Evolutionary conservation across 2,888 invertebrate species (phyloP).

Genomic region (Cephus pulcher): DNA sequence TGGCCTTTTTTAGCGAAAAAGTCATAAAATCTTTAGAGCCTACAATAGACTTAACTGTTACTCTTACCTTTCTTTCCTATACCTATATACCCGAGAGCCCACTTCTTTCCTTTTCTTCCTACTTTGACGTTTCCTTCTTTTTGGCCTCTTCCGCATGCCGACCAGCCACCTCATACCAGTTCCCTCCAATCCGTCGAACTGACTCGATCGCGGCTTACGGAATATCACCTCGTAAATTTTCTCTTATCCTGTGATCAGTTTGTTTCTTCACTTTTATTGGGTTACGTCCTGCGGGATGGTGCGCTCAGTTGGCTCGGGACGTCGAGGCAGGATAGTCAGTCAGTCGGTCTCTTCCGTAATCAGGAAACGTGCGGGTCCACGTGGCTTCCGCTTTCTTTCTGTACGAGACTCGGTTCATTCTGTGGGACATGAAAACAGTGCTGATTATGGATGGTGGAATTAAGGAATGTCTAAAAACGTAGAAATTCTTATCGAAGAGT

Average conservation of each 20-base stretch:
- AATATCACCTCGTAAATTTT: background rate
- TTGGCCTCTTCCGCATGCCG: background rate
- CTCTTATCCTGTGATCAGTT: background rate
- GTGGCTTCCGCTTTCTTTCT: slow-evolving; percentile 20
- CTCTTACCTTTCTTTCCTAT: slow-evolving; percentile 25
- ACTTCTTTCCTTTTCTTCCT: slow-evolving; percentile 7
- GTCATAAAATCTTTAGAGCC: slow-evolving; percentile 48
- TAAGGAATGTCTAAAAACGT: background rate
- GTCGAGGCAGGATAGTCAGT: background rate
- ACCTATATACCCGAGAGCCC: slow-evolving; percentile 1
- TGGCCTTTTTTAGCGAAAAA: slow-evolving; percentile 37
- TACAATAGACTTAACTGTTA: slow-evolving; percentile 60
- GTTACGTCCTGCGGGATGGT: background rate
- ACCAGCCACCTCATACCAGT: slow-evolving; percentile 5
- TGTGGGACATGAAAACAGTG: background rate
- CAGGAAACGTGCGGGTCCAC: slow-evolving; percentile 29
- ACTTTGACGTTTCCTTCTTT: background rate
- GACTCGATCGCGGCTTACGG: slow-evolving; percentile 3
- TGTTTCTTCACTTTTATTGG: background rate
- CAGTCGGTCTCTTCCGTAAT: background rate
- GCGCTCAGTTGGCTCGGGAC: background rate
- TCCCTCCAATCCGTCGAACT: slow-evolving; percentile 1
- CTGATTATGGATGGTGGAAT: background rate
- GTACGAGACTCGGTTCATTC: background rate
- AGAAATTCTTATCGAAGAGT: background rate